Base-by-base conservation (phyloP, 2,113 vertebrate genomes). In the Periophthalmus modestus region DNA sequence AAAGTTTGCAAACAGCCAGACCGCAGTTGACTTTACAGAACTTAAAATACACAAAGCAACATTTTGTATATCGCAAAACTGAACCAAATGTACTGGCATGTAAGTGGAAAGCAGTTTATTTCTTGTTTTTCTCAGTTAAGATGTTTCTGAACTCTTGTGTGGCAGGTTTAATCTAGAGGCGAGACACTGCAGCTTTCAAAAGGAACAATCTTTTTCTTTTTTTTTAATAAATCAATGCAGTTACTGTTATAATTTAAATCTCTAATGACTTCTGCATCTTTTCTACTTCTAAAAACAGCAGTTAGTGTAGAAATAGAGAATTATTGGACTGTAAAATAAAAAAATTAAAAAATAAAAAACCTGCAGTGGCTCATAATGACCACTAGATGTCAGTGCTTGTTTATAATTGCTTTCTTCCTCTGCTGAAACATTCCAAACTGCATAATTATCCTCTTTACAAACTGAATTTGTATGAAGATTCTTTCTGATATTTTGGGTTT, bases 321-420 rank as follows among this genome's bases (percentile, higher is more conserved):
- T 43, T 43, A 9, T 43, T 7, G 7, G 9, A 43, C 7, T 48
- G 14, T 61, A 13, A 15, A 33, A 33, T n/a, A 2, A 39, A 65
- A 36, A 5, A 16, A 19, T 2, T 39, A 18, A 12, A 7, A 15
- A 33, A 28, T 3, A 28, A 28, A 28, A 28, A 28, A 28, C 61
- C 16, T 50, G 80, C 47, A 83, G 62, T 81, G 36, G 59, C 9
- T 33, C 0, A 0, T 0, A 2, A 5, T 28, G 47, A 10, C 79
- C 90, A 89, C 87, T 90, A 90, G 90, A 85, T 90, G 90, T 76
- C 85, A 89, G 82, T 65, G 79, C 21, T 81, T 65, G 39, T 54
- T 73, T 11, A 81, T 19, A 63, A 68, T 77, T 74, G 0, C 65
- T n/a, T 34, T 33, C 62, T 36, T 68, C 15, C 11, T 3, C 15